Evolutionary conservation across 2,113 vertebrate species (phyloP).

Genomic region (Beaufortia kweichowensis): DNA sequence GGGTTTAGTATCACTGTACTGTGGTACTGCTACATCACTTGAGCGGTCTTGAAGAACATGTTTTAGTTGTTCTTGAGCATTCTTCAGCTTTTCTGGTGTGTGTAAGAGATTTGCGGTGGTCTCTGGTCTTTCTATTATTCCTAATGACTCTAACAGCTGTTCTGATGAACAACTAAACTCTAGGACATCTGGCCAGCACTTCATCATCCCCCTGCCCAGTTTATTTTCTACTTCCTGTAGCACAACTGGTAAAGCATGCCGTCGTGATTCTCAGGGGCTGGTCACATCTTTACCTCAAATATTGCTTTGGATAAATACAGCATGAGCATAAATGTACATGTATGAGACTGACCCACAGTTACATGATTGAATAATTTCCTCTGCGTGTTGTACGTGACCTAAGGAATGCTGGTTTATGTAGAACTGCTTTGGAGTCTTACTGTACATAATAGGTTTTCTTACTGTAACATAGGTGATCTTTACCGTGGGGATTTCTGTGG

Average conservation of each 20-base stretch:
- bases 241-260: neutral
- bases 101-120: constrained; percentile 18
- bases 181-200: constrained; percentile 24
- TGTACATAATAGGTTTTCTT: constrained; percentile 8
- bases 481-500: constrained; percentile 8
- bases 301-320: too few species aligned
- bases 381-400: neutral
- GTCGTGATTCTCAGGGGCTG: too few species aligned
- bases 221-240: constrained; percentile 24
- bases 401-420: neutral
- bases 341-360: neutral
- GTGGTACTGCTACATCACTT: neutral
- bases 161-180: constrained; percentile 20
- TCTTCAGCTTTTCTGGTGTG: constrained; percentile 4
- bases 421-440: neutral
- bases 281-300: too few species aligned
- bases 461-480: neutral
- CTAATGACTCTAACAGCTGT: constrained; percentile 31
- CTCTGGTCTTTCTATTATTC: constrained; percentile 8
- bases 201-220: constrained; percentile 17
- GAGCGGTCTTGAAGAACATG: neutral
- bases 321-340: too few species aligned
- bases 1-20: neutral
- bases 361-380: neutral
- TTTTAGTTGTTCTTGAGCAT: neutral